Percentiles rank a stretch among this genome's conserved stretches.
Conservation (phyloP, 2,888 invertebrate genomes). For the Agrochola lota region DNA sequence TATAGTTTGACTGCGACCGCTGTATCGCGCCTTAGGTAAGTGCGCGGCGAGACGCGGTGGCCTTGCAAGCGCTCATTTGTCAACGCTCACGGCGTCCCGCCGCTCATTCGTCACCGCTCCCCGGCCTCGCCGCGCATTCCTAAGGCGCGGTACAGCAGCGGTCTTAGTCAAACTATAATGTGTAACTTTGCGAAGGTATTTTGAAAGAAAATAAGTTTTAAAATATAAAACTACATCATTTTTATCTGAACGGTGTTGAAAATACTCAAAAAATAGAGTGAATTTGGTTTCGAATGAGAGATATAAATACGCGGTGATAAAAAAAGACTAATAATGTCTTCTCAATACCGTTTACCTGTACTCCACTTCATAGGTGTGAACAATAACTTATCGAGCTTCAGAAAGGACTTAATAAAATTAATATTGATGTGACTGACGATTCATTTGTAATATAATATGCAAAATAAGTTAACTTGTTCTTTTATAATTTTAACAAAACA, state of each 20-base stretch:
- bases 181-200: background rate
- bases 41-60: no score
- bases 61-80: no score
- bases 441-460: conserved; percentile 24
- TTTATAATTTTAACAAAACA: background rate
- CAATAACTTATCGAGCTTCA: conserved; percentile 36
- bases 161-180: no score
- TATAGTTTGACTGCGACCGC: no score
- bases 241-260: background rate
- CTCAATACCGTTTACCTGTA: background rate
- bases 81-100: no score
- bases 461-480: conserved; percentile 3
- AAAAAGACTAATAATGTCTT: background rate
- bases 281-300: background rate
- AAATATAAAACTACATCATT: background rate
- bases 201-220: background rate
- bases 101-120: no score
- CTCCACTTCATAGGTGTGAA: conserved; percentile 2
- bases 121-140: no score
- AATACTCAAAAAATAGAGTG: background rate
- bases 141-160: no score
- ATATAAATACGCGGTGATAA: conserved; percentile 9
- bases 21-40: no score
- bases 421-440: conserved; percentile 39
- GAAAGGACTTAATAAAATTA: background rate